phyloP scores from a whole-genome alignment of 23 tunicate species.

The Halocynthia roretzi region DNA sequence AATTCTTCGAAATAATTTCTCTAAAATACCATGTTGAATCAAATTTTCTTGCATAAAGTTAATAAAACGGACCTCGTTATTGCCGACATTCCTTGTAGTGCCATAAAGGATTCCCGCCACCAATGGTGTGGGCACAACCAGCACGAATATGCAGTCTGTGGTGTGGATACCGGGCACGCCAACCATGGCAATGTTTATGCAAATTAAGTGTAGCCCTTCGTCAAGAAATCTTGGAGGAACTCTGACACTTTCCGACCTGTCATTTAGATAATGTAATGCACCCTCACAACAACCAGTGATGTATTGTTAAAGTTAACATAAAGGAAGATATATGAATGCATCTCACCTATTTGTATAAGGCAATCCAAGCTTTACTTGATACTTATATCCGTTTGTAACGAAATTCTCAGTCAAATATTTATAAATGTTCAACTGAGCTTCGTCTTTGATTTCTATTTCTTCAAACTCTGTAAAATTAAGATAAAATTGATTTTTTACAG shows the following conservation, averaged over 20 bases:
- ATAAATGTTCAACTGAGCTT: not conserved
- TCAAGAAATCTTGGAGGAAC: slow-evolving; percentile 35
- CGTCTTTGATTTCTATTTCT: slow-evolving; percentile 2
- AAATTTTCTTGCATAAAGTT: too few relatives aligned
- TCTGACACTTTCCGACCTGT: slow-evolving; percentile 54
- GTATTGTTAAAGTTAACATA: not conserved
- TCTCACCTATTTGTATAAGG: slow-evolving; percentile 8
- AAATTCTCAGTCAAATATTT: not conserved
- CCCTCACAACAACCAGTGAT: not conserved
- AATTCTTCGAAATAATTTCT: not conserved
- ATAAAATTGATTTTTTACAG: not conserved
- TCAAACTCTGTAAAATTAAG: not conserved
- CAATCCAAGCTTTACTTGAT: not conserved
- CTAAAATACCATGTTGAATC: too few relatives aligned
- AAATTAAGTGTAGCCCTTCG: slow-evolving; percentile 44
- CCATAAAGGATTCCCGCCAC: slow-evolving; percentile 58
- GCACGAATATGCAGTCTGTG: slow-evolving; percentile 57
- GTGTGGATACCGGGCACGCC: slow-evolving; percentile 39
- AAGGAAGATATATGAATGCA: not conserved
- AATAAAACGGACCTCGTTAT: slow-evolving; percentile 2
- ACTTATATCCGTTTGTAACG: slow-evolving; percentile 2
- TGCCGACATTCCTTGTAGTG: slow-evolving; percentile 46
- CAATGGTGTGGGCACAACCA: slow-evolving; percentile 46
- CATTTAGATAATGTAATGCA: not conserved
- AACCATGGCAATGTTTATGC: slow-evolving; percentile 72